phyloP scores from a whole-genome alignment of 1,140 invertebrate genomes.

The Zaprionus taronus region DNA sequence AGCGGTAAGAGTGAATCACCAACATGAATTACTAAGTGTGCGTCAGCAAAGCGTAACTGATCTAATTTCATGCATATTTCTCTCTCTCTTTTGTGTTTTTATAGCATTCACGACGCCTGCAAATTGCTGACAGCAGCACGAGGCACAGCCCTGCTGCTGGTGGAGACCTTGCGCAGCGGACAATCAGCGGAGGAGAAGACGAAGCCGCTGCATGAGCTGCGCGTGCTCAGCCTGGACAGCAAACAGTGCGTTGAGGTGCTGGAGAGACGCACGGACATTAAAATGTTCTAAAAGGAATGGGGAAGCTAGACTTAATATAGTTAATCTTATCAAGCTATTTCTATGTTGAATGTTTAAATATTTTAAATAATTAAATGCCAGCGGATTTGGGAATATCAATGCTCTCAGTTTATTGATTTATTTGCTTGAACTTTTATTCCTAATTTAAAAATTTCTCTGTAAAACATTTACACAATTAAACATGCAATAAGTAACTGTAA shows the following conservation, averaged over 20 bases:
- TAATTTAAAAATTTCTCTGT: constrained; percentile 47
- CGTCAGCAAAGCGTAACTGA: constrained; percentile 16
- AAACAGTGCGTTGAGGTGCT: constrained; percentile 86
- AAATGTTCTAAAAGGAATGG: constrained; percentile 54
- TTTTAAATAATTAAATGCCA: background rate
- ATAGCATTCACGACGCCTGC: constrained; percentile 91
- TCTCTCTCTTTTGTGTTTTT: background rate
- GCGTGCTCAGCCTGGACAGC: constrained; percentile 87
- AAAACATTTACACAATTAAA: constrained; percentile 69
- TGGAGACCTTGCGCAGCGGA: constrained; percentile 86
- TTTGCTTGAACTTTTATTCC: constrained; percentile 32
- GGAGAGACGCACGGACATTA: constrained; percentile 86
- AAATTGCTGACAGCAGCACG: constrained; percentile 90
- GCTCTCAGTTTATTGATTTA: constrained; percentile 35
- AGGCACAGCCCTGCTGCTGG: constrained; percentile 90
- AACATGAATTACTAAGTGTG: background rate
- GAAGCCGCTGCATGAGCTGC: constrained; percentile 88
- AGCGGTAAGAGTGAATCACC: constrained; percentile 87
- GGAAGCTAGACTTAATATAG: no score
- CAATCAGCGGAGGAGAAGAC: constrained; percentile 71
- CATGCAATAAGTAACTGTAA: constrained; percentile 61
- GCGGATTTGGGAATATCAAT: constrained; percentile 28
- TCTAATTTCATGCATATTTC: background rate
- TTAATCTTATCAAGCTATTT: background rate
- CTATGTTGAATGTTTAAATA: background rate